Conservation (phyloP, 35 echinoderm and acorn worm species). For the Apostichopus parvimensis region DNA sequence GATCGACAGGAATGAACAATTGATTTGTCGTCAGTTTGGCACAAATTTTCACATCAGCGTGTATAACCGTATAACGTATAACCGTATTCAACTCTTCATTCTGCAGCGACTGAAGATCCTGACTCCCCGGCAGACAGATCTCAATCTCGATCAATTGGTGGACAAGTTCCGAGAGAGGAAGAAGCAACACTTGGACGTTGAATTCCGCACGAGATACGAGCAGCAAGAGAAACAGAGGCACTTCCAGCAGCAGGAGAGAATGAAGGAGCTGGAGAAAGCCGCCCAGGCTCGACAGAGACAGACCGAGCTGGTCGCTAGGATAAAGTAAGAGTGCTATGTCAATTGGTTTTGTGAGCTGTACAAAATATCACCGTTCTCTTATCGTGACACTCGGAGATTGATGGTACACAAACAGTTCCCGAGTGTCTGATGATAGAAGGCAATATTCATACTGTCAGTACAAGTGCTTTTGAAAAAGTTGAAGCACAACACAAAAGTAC, state of each 20-base stretch:
- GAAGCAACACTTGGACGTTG: conserved; percentile 81
- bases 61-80: too few species aligned
- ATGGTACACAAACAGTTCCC: too few species aligned
- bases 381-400: too few species aligned
- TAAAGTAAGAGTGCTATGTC: conserved; percentile 64
- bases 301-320: conserved; percentile 91
- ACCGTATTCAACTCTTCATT: neutral
- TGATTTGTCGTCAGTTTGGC: too few species aligned
- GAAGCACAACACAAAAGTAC: too few species aligned
- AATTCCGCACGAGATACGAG: conserved; percentile 84
- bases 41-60: too few species aligned
- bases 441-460: too few species aligned
- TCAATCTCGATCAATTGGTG: conserved; percentile 88
- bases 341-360: too few species aligned
- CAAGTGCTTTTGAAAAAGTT: too few species aligned
- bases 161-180: conserved; percentile 93
- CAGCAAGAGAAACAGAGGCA: conserved; percentile 75
- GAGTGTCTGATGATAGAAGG: too few species aligned
- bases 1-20: too few species aligned
- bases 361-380: too few species aligned
- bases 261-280: conserved; percentile 87
- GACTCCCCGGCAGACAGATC: conserved; percentile 86
- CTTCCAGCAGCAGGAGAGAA: conserved; percentile 86
- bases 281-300: conserved; percentile 69
- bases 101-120: conserved; percentile 84